Evolutionary conservation across 2,888 invertebrate species (phyloP), one percentile per base, ranked within the genome.

Genomic region (Ornithoptera priamus): DNA sequence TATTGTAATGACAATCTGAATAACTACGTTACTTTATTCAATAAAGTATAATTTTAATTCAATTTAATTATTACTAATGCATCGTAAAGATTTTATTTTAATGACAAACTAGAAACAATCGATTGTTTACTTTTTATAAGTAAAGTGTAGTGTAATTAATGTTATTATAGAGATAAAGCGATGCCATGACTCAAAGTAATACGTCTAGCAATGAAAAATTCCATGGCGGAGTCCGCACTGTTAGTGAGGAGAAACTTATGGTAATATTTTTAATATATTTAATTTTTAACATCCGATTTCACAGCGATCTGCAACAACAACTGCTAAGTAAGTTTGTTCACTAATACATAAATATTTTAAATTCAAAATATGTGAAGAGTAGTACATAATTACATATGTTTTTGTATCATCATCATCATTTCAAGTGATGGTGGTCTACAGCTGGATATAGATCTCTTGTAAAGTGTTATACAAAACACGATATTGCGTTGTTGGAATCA

Each of bases 211-310:
- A 86, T 71, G 89, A 90, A 65, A 89, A 83, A 78, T 85, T 87
- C 74, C 84, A 85, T 73, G 84, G 84, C 67, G 83, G 85, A 73
- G 83, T 82, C 72, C 85, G 87, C 71, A 85, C 87, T 65, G 84
- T 90, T 76, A 89, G 90, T 67, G 92, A 92, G 74, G 92, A 92
- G 77, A 92, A 92, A 76, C 78, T 92, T 70, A 88, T 92, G 91
- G 92, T 92, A 83, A 67, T 12, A 10, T 12, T 57, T 8, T 46
- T 56, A 59, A 22, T 18, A 30, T 10, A 17, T 30, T 24, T 60
- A 17, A 36, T 18, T 24, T 42, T 20, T 22, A n/a, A 62, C 6
- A 1, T 46, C 10, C 46, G 46, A 46, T 0, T 46, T 46, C 46
- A 46, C 15, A 46, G 46, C 12, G 46, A 12, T 15, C 2, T 46